These are phyloP conservation scores for Poecilia velifera DNA, from an alignment of 2,797 vertebrate species.

Conservation along the genomic window DNA sequence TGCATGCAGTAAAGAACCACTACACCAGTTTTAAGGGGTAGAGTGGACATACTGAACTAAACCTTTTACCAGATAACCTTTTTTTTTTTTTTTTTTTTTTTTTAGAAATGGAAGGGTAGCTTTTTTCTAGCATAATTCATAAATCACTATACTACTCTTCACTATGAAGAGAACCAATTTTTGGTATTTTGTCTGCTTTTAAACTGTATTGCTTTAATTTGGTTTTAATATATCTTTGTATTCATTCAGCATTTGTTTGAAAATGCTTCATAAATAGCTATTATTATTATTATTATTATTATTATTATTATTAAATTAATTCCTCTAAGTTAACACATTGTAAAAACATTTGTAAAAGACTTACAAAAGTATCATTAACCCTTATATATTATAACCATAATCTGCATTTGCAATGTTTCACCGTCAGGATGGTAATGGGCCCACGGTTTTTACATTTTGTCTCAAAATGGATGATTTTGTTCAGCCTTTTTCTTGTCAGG, in stretches of 20 bases:
- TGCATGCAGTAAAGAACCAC: conserved; percentile 63
- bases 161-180: background rate
- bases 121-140: background rate
- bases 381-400: background rate
- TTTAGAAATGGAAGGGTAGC: background rate
- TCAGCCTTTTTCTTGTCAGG: background rate
- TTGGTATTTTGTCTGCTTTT: too few species aligned
- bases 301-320: too few species aligned
- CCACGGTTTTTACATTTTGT: background rate
- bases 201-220: background rate
- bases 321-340: background rate
- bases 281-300: too few species aligned
- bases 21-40: conserved; percentile 43
- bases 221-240: background rate
- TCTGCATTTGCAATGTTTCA: background rate
- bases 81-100: conserved; percentile 26
- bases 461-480: background rate
- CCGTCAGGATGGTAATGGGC: too few species aligned
- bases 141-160: background rate
- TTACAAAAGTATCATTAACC: background rate
- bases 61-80: conserved; percentile 16
- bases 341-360: background rate
- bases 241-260: too few species aligned
- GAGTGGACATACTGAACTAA: conserved; percentile 41
- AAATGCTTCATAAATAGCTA: too few species aligned